Percentiles rank a stretch among this genome's conserved stretches.
These are phyloP conservation scores for Paratrypauchen microcephalus DNA, from an alignment of 2,797 vertebrate genomes.

Conservation along the genomic window DNA sequence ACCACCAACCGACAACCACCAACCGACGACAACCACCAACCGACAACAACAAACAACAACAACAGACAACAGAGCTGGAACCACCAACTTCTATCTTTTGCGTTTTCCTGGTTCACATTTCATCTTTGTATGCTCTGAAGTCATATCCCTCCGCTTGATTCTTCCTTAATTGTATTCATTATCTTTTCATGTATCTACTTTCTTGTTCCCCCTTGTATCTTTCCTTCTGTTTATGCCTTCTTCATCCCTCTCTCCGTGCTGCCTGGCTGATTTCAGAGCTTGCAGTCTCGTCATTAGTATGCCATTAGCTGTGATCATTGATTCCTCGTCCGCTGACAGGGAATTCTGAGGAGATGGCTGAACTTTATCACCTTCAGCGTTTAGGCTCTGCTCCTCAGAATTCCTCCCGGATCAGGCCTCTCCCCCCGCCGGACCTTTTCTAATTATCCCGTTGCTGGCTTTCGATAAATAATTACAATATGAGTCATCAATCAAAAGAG, in stretches of 20 bases:
- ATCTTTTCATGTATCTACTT: too few species aligned
- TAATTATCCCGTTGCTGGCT: constrained; percentile 80
- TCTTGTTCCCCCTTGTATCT: background rate
- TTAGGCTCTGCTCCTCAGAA: constrained; percentile 67
- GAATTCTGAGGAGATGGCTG: constrained; percentile 73
- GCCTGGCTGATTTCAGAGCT: constrained; percentile 36
- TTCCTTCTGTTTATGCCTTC: background rate
- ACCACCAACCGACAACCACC: too few species aligned
- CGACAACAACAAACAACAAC: too few species aligned
- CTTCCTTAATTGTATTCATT: too few species aligned
- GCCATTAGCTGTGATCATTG: constrained; percentile 77
- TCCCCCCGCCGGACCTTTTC: constrained; percentile 72
- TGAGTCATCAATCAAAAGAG: constrained; percentile 80
- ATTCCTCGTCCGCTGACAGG: constrained; percentile 68
- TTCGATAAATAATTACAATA: constrained; percentile 85
- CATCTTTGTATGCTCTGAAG: too few species aligned
- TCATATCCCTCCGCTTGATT: too few species aligned
- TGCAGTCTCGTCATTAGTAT: constrained; percentile 74
- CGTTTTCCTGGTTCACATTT: too few species aligned
- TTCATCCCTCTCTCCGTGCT: background rate
- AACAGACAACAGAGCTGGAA: too few species aligned
- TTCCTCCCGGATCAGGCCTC: constrained; percentile 75
- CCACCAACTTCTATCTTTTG: too few species aligned
- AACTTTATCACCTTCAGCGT: constrained; percentile 77
- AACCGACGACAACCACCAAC: too few species aligned